Evolutionary conservation across 2,888 invertebrate genomes (phyloP).

Genomic region (Scotopteryx bipunctaria): DNA sequence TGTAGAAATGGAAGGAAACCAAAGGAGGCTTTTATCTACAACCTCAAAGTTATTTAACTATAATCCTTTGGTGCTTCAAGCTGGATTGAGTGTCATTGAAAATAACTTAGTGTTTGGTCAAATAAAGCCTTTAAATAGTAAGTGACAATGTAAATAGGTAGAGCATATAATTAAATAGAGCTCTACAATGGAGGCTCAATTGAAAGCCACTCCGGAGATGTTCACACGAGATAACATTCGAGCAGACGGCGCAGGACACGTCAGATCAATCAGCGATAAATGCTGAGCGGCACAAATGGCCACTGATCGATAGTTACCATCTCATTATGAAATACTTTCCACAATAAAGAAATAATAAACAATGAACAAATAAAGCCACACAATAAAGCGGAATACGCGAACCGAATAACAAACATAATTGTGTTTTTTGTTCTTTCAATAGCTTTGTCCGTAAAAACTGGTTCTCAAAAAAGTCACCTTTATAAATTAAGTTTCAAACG

Average conservation of each 20-base stretch:
- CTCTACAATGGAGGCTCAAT: not conserved
- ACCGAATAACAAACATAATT: constrained; percentile 80
- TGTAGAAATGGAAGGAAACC: too few relatives aligned
- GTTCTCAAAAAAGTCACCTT: constrained; percentile 81
- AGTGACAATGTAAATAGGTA: too few relatives aligned
- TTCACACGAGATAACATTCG: constrained; percentile 24
- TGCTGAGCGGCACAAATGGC: constrained; percentile 28
- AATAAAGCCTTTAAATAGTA: too few relatives aligned
- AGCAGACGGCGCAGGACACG: constrained; percentile 23
- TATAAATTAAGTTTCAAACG: constrained; percentile 79
- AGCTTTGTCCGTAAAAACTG: constrained; percentile 75
- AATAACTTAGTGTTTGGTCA: not conserved
- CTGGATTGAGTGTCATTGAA: not conserved
- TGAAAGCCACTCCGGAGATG: constrained; percentile 9
- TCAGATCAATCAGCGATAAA: constrained; percentile 40
- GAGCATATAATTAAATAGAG: not conserved
- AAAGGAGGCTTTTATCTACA: too few relatives aligned
- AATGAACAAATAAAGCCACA: constrained; percentile 58
- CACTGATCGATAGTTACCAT: constrained; percentile 48
- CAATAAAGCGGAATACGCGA: constrained; percentile 68
- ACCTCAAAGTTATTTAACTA: too few relatives aligned
- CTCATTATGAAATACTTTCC: constrained; percentile 52
- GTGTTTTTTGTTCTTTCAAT: constrained; percentile 80
- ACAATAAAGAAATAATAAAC: constrained; percentile 51
- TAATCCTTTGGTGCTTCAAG: too few relatives aligned